phyloP scores from a whole-genome alignment of 2,797 vertebrate species.

The Anniella stebbinsi region DNA sequence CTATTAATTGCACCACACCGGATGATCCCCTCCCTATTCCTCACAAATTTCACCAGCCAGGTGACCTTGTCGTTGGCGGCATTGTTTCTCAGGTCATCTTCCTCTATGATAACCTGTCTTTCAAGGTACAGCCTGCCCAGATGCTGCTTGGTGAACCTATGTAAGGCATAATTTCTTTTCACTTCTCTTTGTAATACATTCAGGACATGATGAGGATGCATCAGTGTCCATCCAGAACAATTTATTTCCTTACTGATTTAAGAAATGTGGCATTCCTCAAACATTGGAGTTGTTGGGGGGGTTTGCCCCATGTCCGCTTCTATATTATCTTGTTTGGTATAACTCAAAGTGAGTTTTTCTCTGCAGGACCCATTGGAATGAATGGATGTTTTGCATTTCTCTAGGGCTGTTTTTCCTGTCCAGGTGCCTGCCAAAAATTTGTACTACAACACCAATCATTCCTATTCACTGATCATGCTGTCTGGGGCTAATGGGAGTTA shows the following conservation, averaged over 20 bases:
- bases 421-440: not conserved
- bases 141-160: not conserved
- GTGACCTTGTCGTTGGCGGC: not conserved
- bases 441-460: not conserved
- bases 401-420: not conserved
- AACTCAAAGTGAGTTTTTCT: not conserved
- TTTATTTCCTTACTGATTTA: not conserved
- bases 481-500: too few relatives aligned
- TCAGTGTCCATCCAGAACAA: not conserved
- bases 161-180: not conserved
- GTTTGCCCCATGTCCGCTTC: not conserved
- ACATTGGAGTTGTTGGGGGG: too few relatives aligned
- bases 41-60: conserved; percentile 8
- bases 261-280: not conserved
- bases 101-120: not conserved
- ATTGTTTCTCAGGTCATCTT: not conserved
- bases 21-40: not conserved
- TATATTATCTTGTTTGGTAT: not conserved
- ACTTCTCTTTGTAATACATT: not conserved
- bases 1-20: not conserved
- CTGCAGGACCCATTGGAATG: not conserved
- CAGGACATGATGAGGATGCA: not conserved
- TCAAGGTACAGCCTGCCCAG: not conserved
- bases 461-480: not conserved
- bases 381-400: not conserved